A percentile compares a stretch with the other conserved stretches of the same genome.
Conservation (phyloP, 2,113 vertebrate genomes). For the Variabilichromis moorii region DNA sequence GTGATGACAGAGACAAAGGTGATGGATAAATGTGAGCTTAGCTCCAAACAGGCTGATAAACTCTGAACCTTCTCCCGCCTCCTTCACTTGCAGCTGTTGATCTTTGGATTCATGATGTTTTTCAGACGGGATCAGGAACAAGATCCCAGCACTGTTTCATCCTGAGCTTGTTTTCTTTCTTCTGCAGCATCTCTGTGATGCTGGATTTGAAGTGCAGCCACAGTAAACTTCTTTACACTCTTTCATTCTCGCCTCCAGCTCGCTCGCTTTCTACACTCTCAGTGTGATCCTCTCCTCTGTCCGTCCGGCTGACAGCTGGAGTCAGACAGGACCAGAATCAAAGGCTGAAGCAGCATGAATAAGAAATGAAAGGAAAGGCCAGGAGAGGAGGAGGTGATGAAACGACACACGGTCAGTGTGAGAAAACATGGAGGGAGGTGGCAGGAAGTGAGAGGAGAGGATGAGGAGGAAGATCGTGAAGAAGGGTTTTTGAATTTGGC, state of each 20-base stretch:
- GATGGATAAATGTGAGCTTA: background rate
- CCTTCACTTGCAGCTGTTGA: background rate
- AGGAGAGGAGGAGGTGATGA: background rate
- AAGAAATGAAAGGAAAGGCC: background rate
- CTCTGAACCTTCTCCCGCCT: background rate
- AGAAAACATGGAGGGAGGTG: background rate
- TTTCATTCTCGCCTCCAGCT: background rate
- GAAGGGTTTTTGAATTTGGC: background rate
- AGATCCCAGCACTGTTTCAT: background rate
- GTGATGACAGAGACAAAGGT: background rate
- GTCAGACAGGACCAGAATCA: conserved; percentile 3
- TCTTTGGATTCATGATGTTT: background rate
- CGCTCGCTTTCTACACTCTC: background rate
- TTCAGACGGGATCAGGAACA: background rate
- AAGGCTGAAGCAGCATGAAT: conserved; percentile 1
- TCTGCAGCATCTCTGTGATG: background rate
- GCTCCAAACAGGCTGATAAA: background rate
- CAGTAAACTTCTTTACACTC: background rate
- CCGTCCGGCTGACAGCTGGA: background rate
- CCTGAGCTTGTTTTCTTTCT: background rate
- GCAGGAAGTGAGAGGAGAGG: background rate
- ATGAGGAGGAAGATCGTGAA: background rate
- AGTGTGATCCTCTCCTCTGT: background rate
- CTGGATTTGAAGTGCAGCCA: background rate
- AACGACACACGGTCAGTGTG: background rate